Base-by-base conservation (phyloP, 2,888 invertebrate species). In the Pediacus dermestoides region DNA sequence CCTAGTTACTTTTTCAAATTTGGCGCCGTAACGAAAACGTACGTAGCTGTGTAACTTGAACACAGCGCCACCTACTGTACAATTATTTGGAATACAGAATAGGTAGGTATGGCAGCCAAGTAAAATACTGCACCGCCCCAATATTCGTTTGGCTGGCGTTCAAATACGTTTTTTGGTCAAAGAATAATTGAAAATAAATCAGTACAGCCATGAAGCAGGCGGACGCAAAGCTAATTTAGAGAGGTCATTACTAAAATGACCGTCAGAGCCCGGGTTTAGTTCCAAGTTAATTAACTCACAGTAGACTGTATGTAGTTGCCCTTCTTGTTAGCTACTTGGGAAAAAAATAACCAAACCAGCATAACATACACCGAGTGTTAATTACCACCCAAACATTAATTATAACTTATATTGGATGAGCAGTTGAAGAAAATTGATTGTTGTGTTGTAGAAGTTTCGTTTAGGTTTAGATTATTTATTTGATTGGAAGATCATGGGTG, bases 161-260 rank as follows among this genome's bases (percentile, higher is more conserved):
- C 10, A 8, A 18, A 18, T 23, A 4, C 10, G n/a, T 41, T 30
- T 38, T 37, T 37, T 40, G 39, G 42, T 37, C 41, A 43, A 47
- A 43, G 42, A 50, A 45, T 54, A 58, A 58, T 58, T 55, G 56
- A 57, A 57, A 58, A 57, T 58, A 58, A 58, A 58, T 57, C 55
- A 52, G 51, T 41, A 43, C 44, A 39, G 44, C 27, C 38, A 37
- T 45, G 41, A 38, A 42, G 37, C 50, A 47, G 45, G 49, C n/a
- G n/a, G n/a, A n/a, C n/a, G n/a, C 51, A 34, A 41, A 55, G 53
- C 55, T 55, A 58, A 59, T 60, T 58, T 53, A 49, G 50, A 45
- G 53, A 54, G 59, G 59, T 58, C 57, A 59, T 59, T 59, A 48
- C 47, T 50, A 54, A 59, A 60, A 60, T 60, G 59, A 59, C 59